A percentile compares a stretch with the other conserved stretches of the same genome.
phyloP scores from a whole-genome alignment of 2,113 vertebrate species.

The Parotia lawesii region DNA sequence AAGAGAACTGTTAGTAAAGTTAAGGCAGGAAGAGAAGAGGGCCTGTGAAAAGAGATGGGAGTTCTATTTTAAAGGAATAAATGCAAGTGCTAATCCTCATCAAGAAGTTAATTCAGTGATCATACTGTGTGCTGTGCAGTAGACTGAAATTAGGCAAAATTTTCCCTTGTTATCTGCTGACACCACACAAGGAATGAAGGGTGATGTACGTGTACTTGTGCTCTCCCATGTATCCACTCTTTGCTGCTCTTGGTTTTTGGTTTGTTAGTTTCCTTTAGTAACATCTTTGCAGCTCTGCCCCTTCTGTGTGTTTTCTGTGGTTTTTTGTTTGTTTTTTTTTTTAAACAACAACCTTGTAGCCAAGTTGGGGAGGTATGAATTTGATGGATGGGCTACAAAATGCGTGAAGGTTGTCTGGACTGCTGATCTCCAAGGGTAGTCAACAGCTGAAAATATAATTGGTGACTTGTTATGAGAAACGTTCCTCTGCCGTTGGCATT shows the following conservation, averaged over 20 bases:
- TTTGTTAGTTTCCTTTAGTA: neutral
- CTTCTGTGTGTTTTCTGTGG: neutral
- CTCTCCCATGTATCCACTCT: neutral
- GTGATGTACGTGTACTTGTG: neutral
- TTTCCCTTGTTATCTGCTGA: neutral
- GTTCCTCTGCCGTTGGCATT: accelerated
- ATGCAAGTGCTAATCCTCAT: neutral
- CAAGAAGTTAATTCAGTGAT: neutral
- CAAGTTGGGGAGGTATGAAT: neutral
- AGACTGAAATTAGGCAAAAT: neutral
- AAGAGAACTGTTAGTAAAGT: neutral
- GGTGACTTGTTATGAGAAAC: accelerated
- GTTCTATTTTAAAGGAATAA: neutral
- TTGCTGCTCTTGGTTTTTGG: neutral
- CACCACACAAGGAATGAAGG: neutral
- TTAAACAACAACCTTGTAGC: neutral
- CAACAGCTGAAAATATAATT: neutral
- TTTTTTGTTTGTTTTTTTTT: neutral
- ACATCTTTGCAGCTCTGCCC: neutral
- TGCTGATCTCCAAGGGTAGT: neutral
- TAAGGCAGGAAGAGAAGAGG: neutral
- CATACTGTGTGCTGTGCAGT: neutral
- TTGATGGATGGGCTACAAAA: neutral
- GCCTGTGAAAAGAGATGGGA: neutral
- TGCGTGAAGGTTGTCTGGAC: neutral